Percentiles rank a stretch among this genome's conserved stretches.
Evolutionary conservation across 2,113 vertebrate genomes (phyloP).

Genomic region (Phaetusa simplex): DNA sequence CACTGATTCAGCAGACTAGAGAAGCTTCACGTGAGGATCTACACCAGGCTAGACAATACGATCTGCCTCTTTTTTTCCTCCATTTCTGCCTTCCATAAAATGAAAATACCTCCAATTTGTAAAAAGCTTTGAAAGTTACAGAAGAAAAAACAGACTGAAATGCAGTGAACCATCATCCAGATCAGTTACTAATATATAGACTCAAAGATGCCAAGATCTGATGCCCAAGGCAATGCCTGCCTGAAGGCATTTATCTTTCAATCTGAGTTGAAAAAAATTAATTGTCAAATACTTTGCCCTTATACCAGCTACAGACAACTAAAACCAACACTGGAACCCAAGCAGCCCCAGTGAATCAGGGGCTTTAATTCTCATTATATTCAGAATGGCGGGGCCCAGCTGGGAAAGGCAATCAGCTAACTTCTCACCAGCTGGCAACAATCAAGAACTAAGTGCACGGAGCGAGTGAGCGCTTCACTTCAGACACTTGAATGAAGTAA

Average conservation of each 20-base stretch:
- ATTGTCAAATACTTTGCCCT: not conserved
- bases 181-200: not conserved
- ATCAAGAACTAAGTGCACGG: not conserved
- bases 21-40: not conserved
- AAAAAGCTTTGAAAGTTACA: not conserved
- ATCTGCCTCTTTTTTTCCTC: not conserved
- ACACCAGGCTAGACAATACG: not conserved
- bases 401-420: not conserved
- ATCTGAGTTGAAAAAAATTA: not conserved
- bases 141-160: not conserved
- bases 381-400: not conserved
- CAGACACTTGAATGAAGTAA: slow-evolving; percentile 34
- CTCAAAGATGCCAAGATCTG: not conserved
- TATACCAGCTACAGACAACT: not conserved
- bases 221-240: not conserved
- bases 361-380: not conserved
- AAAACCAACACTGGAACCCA: not conserved
- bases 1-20: not conserved
- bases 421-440: slow-evolving; percentile 4
- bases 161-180: not conserved
- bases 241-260: not conserved
- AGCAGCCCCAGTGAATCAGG: not conserved
- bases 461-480: slow-evolving; percentile 8
- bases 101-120: not conserved
- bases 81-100: not conserved